Percentiles rank a stretch among this genome's conserved stretches.
These are phyloP conservation scores for Leiothrix lutea DNA, from an alignment of 2,113 vertebrate species.

Conservation along the genomic window DNA sequence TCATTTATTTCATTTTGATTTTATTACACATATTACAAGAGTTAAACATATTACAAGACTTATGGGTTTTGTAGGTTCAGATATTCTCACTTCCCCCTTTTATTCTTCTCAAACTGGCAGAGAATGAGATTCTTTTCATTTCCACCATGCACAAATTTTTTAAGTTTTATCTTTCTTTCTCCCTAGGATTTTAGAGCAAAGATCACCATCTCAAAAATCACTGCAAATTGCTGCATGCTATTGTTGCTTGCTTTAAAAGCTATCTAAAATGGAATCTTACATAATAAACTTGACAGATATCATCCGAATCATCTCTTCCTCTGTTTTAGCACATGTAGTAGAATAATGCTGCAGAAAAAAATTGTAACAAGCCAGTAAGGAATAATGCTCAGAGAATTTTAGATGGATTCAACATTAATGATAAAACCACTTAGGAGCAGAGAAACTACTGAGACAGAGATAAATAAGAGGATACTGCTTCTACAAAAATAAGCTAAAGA, in stretches of 20 bases:
- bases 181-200: constrained; percentile 9
- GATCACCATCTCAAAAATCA: constrained; percentile 32
- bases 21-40: background rate
- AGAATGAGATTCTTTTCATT: background rate
- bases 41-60: background rate
- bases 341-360: background rate
- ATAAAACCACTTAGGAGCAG: background rate
- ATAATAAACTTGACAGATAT: background rate
- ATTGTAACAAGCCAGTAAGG: background rate
- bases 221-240: constrained; percentile 9
- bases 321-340: background rate
- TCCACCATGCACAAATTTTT: background rate
- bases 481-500: background rate
- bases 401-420: background rate
- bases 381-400: background rate
- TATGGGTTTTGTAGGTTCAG: background rate
- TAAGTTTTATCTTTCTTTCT: background rate
- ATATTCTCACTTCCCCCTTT: background rate
- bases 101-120: background rate
- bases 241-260: constrained; percentile 21
- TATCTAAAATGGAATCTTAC: constrained; percentile 6
- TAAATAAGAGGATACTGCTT: background rate
- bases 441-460: background rate
- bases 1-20: background rate
- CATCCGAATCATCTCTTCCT: background rate